Evolutionary conservation across 2,888 invertebrate genomes (phyloP).

Genomic region (Trichopria drosophilae): DNA sequence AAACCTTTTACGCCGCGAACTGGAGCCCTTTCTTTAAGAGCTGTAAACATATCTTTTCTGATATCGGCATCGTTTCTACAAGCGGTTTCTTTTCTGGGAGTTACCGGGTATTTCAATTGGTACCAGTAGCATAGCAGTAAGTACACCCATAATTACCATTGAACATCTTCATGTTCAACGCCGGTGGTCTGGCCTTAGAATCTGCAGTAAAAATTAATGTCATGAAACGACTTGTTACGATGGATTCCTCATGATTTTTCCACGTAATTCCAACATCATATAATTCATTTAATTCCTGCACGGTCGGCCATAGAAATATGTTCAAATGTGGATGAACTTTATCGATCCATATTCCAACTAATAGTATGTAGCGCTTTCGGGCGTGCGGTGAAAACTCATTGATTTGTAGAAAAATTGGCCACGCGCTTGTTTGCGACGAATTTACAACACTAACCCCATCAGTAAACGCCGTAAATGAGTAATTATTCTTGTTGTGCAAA

Average conservation of each 20-base stretch:
- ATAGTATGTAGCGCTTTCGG: background rate
- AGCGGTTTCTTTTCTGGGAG: background rate
- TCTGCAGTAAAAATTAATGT: conserved; percentile 2
- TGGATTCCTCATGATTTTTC: background rate
- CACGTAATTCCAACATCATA: background rate
- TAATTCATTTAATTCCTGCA: background rate
- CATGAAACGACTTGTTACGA: background rate
- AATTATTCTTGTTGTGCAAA: no score
- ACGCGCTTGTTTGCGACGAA: no score
- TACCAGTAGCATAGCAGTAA: no score
- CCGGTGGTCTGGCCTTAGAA: conserved; percentile 19
- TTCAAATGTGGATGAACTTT: background rate
- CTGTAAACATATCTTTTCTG: background rate
- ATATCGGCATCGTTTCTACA: background rate
- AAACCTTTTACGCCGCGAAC: conserved; percentile 15
- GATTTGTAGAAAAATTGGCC: no score
- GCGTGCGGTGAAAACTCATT: background rate
- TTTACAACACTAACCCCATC: no score
- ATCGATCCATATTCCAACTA: background rate
- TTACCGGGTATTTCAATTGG: no score
- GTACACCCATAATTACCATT: conserved; percentile 28
- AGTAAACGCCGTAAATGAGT: no score
- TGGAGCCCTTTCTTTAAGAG: background rate
- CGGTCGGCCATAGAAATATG: background rate
- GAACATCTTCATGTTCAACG: conserved; percentile 27